Evolutionary conservation across 2,888 invertebrate genomes (phyloP), one percentile per base, ranked within the genome.

Genomic region (Yponomeuta plumbellus): DNA sequence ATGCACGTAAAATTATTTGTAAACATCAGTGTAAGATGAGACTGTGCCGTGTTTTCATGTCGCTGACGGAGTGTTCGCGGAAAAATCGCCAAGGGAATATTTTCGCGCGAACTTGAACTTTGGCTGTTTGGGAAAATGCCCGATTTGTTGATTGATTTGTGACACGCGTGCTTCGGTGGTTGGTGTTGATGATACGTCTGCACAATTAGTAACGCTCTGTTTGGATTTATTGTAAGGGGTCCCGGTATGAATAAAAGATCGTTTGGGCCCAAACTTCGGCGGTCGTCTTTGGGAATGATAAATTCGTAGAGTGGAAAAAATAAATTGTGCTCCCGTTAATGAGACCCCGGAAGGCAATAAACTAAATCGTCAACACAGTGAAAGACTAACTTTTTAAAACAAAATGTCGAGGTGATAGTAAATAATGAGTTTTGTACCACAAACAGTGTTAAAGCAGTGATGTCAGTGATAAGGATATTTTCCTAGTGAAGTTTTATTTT

Each of bases 71-170:
- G 77, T 70, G 70, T 17, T 2, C 63, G 62, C 63, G 26, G 62
- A 13, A 58, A 64, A 64, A 26, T n/a, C 21, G 17, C 34, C 5
- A 6, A 52, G 56, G 22, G 23, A 73, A 76, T 77, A 75, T 80
- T 87, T 84, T 80, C 82, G 83, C 86, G 88, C 83, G 84, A 83
- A 85, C 81, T 86, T 85, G 83, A 84, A 84, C 81, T 84, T 81
- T 77, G 69, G 68, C 68, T 70, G 67, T 52, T 52, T 71, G 69
- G 66, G 66, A 61, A 66, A 75, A 74, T 73, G 73, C 74, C 79
- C 75, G 79, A 81, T 77, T 80, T 76, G 74, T 17, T 74, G 80
- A 82, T 85, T 86, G 85, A 84, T 84, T 81, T 83, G 88, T 89
- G 88, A 83, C 80, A 84, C 11, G 61, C 57, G 40, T 87, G 85